Percentiles rank a stretch among this genome's conserved stretches.
These are phyloP conservation scores for Drosophila basisetae DNA, from an alignment of 2,888 invertebrate species.

Conservation along the genomic window DNA sequence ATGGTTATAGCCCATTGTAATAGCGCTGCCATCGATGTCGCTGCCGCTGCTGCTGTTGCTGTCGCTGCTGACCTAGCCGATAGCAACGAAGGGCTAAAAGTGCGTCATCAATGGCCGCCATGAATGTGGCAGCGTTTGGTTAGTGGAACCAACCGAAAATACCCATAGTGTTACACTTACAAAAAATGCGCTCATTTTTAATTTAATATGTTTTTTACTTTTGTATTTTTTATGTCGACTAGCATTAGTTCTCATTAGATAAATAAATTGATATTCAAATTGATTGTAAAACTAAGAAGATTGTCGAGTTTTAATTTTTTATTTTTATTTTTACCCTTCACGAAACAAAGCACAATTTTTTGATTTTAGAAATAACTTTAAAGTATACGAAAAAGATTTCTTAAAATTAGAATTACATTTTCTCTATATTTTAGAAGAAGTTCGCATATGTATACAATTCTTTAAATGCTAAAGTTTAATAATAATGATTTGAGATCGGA, in stretches of 20 bases:
- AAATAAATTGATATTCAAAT: background rate
- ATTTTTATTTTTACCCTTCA: too few relatives aligned
- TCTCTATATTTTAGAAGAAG: background rate
- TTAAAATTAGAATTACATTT: background rate
- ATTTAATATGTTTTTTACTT: background rate
- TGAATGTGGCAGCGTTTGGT: constrained; percentile 51
- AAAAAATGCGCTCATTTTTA: background rate
- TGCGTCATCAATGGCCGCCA: constrained; percentile 83
- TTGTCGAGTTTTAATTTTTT: background rate
- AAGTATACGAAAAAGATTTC: background rate
- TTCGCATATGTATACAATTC: too few relatives aligned
- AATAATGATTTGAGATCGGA: too few relatives aligned
- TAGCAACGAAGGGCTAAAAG: constrained; percentile 82
- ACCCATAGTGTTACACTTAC: constrained; percentile 31
- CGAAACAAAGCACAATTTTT: too few relatives aligned
- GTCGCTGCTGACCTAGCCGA: constrained; percentile 52
- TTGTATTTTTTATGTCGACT: background rate
- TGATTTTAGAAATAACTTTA: background rate
- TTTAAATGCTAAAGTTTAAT: too few relatives aligned
- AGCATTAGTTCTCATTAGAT: background rate
- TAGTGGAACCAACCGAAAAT: constrained; percentile 49
- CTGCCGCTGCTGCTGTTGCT: constrained; percentile 12
- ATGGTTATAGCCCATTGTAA: constrained; percentile 8
- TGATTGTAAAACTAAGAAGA: background rate
- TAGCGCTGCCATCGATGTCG: background rate